Evolutionary conservation across 2,113 vertebrate species (phyloP), one percentile per base, ranked within the genome.

Genomic region (Pachypanchax playfairii): DNA sequence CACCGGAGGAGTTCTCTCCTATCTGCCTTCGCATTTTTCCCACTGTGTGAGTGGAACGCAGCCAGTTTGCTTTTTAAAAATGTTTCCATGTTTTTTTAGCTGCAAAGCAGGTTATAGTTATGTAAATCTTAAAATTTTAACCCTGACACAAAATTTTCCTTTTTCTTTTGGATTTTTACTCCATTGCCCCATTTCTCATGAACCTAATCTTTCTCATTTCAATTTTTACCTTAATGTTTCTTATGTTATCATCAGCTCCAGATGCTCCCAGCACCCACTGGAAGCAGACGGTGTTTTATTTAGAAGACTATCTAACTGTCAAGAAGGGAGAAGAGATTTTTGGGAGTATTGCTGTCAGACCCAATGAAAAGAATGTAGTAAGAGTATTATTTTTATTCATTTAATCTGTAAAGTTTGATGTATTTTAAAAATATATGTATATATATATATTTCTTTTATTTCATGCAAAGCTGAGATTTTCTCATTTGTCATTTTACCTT

Each of bases 251-350:
- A 66, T 28, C 79, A 99, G 96, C 95, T 73, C 97, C 97, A 0
- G 96, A 99, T 43, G 95, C 95, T 33, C 93, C 95, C 39, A 98
- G 94, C 76, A 98, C 97, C 36, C 97, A 98, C 91, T 99, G 96
- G 96, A 99, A 99, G 85, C 96, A 98, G 92, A 98, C 97, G 0
- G 96, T 98, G 54, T 98, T 98, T 91, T 99, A 98, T 85, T 71
- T 99, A 83, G 97, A 99, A 86, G 96, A 99, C 82, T 98, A 96
- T 77, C 88, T 99, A 77, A 99, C 96, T 15, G 97, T 98, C 70
- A 92, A 94, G 84, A 93, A 95, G 68, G 96, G 97, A 51, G 97
- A 99, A 77, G 97, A 99, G 85, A 95, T 99, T 73, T 94, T 94
- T 43, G 97, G 96, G 61, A 95, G 94, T 35, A 92, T 99, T 67